phyloP scores from a whole-genome alignment of 2,113 vertebrate genomes.

The Poicephalus gulielmi region DNA sequence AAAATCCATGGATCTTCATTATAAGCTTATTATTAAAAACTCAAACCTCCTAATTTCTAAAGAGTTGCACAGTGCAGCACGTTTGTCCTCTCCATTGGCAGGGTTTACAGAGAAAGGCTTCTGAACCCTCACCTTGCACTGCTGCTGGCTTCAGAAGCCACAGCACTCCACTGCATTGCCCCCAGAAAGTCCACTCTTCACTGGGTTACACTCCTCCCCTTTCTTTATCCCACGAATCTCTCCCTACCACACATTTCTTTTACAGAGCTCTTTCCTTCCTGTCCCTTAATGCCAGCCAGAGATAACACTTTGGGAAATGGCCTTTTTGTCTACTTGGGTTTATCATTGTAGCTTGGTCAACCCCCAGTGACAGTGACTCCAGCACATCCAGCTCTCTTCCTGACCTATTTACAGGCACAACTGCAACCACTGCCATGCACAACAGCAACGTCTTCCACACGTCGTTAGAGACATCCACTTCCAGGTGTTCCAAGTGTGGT shows the following conservation, averaged over 20 bases:
- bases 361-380: background rate
- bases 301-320: background rate
- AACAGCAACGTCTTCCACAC: background rate
- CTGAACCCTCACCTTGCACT: rapidly evolving
- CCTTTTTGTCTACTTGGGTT: background rate
- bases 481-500: background rate
- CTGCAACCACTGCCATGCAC: background rate
- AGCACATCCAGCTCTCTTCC: background rate
- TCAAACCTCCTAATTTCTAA: background rate
- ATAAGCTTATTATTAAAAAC: background rate
- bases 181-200: rapidly evolving
- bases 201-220: background rate
- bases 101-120: background rate
- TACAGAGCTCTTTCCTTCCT: slow-evolving; percentile 5
- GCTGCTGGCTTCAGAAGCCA: background rate
- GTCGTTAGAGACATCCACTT: background rate
- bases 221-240: background rate
- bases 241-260: slow-evolving; percentile 1
- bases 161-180: rapidly evolving
- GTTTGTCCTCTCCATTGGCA: rapidly evolving
- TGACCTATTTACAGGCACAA: background rate
- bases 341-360: background rate
- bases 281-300: background rate
- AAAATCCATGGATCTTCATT: background rate
- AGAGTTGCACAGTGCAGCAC: rapidly evolving